These are phyloP conservation scores for Haliclona indistincta DNA, from an alignment of 37 sponge, comb jelly and placozoan species.

Conservation along the genomic window DNA sequence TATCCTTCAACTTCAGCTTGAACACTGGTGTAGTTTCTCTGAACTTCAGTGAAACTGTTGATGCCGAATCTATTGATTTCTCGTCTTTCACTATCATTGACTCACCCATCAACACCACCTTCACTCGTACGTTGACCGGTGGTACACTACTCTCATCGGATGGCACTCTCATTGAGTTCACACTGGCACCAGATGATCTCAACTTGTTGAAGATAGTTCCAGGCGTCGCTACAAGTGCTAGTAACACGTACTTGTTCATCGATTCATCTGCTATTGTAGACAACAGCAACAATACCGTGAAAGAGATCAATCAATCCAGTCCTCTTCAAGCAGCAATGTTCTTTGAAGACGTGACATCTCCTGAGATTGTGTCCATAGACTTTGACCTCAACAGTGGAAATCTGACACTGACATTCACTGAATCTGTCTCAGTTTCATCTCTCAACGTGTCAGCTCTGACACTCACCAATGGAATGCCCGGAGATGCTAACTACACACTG, in stretches of 20 bases:
- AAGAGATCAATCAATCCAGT: constrained; percentile 1
- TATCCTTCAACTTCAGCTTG: constrained; percentile 56
- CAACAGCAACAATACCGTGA: constrained; percentile 50
- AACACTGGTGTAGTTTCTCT: constrained; percentile 57
- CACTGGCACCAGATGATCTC: constrained; percentile 55
- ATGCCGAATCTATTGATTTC: constrained; percentile 53
- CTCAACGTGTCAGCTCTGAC: constrained; percentile 56
- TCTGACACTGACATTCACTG: constrained; percentile 78
- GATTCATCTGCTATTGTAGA: constrained; percentile 52
- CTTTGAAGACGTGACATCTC: constrained; percentile 39
- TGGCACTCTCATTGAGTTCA: constrained; percentile 34
- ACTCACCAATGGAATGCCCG: constrained; percentile 48
- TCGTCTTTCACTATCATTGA: constrained; percentile 58
- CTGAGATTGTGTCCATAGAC: constrained; percentile 42
- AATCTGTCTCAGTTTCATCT: constrained; percentile 57
- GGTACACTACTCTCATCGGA: constrained; percentile 43
- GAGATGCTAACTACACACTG: constrained; percentile 42
- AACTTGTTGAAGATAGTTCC: constrained; percentile 53
- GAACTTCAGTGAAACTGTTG: constrained; percentile 81
- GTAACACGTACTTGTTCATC: constrained; percentile 59
- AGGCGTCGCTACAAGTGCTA: constrained; percentile 26
- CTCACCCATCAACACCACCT: constrained; percentile 37
- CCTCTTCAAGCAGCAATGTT: constrained; percentile 41
- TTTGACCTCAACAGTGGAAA: constrained; percentile 77
- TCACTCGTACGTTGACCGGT: constrained; percentile 51